phyloP scores from a whole-genome alignment of 1,140 invertebrate genomes.

The Linepithema humile region DNA sequence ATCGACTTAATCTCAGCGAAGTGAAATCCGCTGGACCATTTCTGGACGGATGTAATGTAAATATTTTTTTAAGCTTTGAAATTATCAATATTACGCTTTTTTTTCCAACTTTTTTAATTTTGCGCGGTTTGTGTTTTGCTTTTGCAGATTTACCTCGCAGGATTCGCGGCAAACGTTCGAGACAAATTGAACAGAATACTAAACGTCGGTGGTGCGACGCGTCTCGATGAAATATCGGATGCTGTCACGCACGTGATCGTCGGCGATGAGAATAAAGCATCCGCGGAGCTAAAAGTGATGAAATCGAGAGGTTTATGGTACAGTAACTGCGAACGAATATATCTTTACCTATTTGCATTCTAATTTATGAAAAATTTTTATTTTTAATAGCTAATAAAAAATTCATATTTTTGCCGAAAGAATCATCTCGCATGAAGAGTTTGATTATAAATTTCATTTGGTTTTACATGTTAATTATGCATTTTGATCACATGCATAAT shows the following conservation, averaged over 20 bases:
- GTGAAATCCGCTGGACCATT: conserved; percentile 91
- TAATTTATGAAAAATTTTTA: neutral
- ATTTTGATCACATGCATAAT: too few relatives aligned
- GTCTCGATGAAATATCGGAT: conserved; percentile 90
- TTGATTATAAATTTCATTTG: too few relatives aligned
- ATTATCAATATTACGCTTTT: too few relatives aligned
- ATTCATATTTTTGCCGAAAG: neutral
- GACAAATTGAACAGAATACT: conserved; percentile 92
- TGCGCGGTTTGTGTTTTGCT: neutral
- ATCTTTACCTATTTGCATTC: neutral
- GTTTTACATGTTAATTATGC: too few relatives aligned
- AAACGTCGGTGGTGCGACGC: conserved; percentile 92
- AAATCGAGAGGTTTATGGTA: conserved; percentile 79
- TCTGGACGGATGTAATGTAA: conserved; percentile 92
- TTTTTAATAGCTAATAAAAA: neutral
- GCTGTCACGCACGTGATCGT: conserved; percentile 92
- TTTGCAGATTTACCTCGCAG: conserved; percentile 87
- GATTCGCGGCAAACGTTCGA: conserved; percentile 86
- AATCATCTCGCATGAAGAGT: neutral
- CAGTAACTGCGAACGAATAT: neutral
- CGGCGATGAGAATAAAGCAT: conserved; percentile 85
- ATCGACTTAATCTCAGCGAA: conserved; percentile 86
- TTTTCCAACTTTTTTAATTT: neutral
- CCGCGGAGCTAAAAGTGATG: conserved; percentile 82
- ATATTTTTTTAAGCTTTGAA: conserved; percentile 35